Evolutionary conservation across 2,797 vertebrate species (phyloP), one percentile per base, ranked within the genome.

Genomic region (Malurus leucopterus): DNA sequence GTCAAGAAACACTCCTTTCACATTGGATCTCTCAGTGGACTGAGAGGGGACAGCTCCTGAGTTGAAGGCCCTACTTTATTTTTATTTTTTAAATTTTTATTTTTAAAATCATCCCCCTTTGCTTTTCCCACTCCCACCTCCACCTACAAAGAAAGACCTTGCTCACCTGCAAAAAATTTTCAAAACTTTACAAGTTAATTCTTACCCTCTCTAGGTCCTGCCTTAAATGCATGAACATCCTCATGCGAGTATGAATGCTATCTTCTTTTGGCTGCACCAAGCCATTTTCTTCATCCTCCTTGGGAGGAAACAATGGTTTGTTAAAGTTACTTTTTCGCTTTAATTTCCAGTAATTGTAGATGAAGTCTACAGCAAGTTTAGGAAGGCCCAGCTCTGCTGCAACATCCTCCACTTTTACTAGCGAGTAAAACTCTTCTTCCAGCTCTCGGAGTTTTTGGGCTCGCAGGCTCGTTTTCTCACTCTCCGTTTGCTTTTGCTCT

Each of bases 181-280:
- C n/a, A 75, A 64, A 84, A 50, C 14, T 67, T 67, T 36, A 73
- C 29, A n/a, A 43, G 41, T 55, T 75, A 38, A 75, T 24, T 78
- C 97, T 97, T 97, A 99, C 99, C 98, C 99, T 98, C 93, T 99
- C 99, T 88, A 99, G 95, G 96, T 99, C 99, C 96, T 99, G 99
- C 10, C 99, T 97, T 79, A 99, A 98, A 86, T 99, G 99, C 99
- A 99, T 99, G 96, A 99, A 99, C 99, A 99, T 99, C 92, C 98
- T 98, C 99, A 99, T 99, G 90, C 99, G 98, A n/a, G 98, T 99
- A 93, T 99, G 99, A 95, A 99, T 98, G 95, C 97, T 99, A 96
- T 99, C 98, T 96, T 99, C 98, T 95, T 99, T 99, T n/a, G 99
- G 99, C 95, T 99, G 98, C 94, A 98, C 97, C 90, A 99, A 97